Evolutionary conservation across 1,140 invertebrate genomes (phyloP), one percentile per base, ranked within the genome.

Genomic region (Drosophila eugracilis): DNA sequence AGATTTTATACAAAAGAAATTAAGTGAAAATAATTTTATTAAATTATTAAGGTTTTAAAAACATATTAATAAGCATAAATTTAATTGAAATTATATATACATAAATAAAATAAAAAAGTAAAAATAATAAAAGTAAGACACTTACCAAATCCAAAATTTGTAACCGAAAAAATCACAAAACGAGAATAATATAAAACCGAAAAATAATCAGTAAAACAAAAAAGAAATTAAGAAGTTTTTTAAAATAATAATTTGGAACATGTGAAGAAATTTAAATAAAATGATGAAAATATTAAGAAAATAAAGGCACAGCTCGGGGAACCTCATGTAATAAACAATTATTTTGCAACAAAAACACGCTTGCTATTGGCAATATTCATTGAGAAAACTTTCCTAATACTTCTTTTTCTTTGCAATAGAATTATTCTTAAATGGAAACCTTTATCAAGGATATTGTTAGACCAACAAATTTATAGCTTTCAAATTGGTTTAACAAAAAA

Each of bases 401-500:
- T 34, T 26, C 36, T 49, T 34, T 32, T 37, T 12, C 36, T 7
- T 55, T 24, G 32, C 9, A 59, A 36, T 26, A 28, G 9, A 30
- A 39, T 37, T 0, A n/a, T n/a, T n/a, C n/a, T n/a, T n/a, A 3
- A 14, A 3, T 26, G 49, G 71, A 88, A 88, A 88, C 49, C 59
- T 88, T 88, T 6, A 37, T 72, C 83, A 70, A 88, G 70, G 41
- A 78, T 83, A 88, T 88, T 88, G 83, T 88, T 88, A 88, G 62
- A 88, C 83, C 83, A 88, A 88, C 83, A 88, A 88, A 88, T 88
- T 88, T 88, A 75, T 83, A 74, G 77, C 72, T 79, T 86, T 85
- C 41, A 76, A 86, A 86, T 85, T 48, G 47, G 30, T 67, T 81
- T 66, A 73, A 73, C 81, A 72, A 79, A 48, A 69, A 74, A 63